Percentiles rank a stretch among this genome's conserved stretches.
phyloP scores from a whole-genome alignment of 1,140 invertebrate genomes.

The Eciton burchellii region DNA sequence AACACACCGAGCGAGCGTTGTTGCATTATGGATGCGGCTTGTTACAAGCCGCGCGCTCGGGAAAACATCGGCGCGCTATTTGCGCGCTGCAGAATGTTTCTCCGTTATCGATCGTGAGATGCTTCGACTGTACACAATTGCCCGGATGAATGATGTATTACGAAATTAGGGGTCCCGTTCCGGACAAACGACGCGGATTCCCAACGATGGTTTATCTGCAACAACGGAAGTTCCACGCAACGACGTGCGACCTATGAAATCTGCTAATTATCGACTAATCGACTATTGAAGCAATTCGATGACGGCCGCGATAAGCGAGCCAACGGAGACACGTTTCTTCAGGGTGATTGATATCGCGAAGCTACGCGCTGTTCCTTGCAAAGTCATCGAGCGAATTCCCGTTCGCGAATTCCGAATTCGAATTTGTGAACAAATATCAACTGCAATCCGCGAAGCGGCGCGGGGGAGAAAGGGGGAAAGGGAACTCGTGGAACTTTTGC shows the following conservation, averaged over 20 bases:
- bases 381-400: neutral
- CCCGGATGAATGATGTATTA: neutral
- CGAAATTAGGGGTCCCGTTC: neutral
- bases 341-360: too few relatives aligned
- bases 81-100: slow-evolving; percentile 7
- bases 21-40: slow-evolving; percentile 46
- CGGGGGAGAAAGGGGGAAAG: neutral
- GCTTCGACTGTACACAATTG: neutral
- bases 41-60: neutral
- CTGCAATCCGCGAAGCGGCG: neutral
- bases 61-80: neutral
- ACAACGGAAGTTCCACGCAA: too few relatives aligned
- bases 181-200: too few relatives aligned
- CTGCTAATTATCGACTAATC: too few relatives aligned
- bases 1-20: too few relatives aligned
- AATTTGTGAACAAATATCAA: slow-evolving; percentile 31
- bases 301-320: too few relatives aligned
- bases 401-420: slow-evolving; percentile 3
- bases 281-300: too few relatives aligned
- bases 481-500: neutral
- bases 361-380: too few relatives aligned
- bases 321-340: too few relatives aligned
- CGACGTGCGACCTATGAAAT: too few relatives aligned
- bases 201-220: too few relatives aligned
- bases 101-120: slow-evolving; percentile 13